Evolutionary conservation across 2,888 invertebrate genomes (phyloP), one percentile per base, ranked within the genome.

Genomic region (Microplitis deprimator): DNA sequence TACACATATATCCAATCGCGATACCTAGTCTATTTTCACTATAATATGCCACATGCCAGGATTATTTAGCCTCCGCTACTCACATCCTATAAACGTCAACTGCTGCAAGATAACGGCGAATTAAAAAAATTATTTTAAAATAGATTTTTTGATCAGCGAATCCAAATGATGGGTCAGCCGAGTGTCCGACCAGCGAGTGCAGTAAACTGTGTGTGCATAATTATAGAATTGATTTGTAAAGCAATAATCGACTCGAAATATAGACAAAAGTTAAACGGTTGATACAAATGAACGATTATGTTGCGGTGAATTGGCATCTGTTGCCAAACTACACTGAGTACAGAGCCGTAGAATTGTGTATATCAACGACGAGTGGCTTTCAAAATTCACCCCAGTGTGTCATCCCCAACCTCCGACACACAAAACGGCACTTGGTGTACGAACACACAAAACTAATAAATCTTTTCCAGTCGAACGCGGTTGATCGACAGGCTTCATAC

Each of bases 221-320:
- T 80, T 80, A 50, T 50, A 78, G 76, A 80, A 78, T 80, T 78
- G 80, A 80, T 80, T 78, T 78, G 77, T 77, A 74, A 78, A 80
- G 64, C 78, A 77, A 80, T 50, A 50, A 50, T 78, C 78, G 78
- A 80, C 73, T 80, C 80, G 78, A 77, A 8, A 5, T 50, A 50
- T 50, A 50, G 50, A 50, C 13, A 13, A 3, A 80, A 75, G 70
- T 80, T 75, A 13, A 70, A 73, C 70, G 80, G 79, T 83, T 79
- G 77, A 75, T 79, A 76, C 79, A 81, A 80, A 81, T 80, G 83
- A 80, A 79, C 80, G 82, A 83, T 82, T 81, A 81, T 80, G 78
- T 75, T 70, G 78, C 79, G 80, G 81, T 80, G 79, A 77, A 79
- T 73, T 77, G 29, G 78, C 77, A 50, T 29, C 29, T 29, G 29